A percentile compares a stretch with the other conserved stretches of the same genome.
Conservation (phyloP, 2,113 vertebrate species). For the Abramis brama region DNA sequence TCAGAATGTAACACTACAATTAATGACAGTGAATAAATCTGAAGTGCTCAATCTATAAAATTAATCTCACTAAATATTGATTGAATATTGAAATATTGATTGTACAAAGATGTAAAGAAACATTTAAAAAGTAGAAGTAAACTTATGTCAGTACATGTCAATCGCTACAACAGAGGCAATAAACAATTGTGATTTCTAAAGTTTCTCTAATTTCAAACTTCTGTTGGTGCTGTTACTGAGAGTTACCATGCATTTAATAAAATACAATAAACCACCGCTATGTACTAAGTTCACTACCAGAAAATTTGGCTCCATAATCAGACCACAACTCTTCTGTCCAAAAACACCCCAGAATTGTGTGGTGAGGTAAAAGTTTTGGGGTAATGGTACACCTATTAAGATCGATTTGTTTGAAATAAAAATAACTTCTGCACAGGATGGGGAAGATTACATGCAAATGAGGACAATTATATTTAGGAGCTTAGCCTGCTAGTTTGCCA, state of each 20-base stretch:
- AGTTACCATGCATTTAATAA: neutral
- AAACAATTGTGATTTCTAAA: neutral
- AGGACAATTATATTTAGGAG: neutral
- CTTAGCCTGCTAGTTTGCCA: neutral
- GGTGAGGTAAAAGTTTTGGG: neutral
- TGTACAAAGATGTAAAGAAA: slow-evolving; percentile 17
- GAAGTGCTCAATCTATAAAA: neutral
- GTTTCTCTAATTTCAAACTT: neutral
- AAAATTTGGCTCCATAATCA: slow-evolving; percentile 12
- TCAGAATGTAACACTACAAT: neutral
- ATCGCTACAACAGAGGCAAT: neutral
- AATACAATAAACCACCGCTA: neutral
- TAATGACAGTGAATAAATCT: neutral
- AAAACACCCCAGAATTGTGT: slow-evolving; percentile 4
- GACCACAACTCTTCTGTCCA: neutral
- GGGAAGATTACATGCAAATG: neutral
- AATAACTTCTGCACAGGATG: neutral
- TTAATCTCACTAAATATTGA: neutral
- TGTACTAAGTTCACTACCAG: neutral
- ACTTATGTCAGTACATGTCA: neutral
- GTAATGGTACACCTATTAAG: neutral
- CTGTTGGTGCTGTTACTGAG: neutral
- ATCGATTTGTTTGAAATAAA: too few relatives aligned
- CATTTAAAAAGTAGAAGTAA: neutral
- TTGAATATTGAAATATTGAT: neutral